Base-by-base conservation (phyloP, 2,113 vertebrate genomes). In the Zapus hudsonius region DNA sequence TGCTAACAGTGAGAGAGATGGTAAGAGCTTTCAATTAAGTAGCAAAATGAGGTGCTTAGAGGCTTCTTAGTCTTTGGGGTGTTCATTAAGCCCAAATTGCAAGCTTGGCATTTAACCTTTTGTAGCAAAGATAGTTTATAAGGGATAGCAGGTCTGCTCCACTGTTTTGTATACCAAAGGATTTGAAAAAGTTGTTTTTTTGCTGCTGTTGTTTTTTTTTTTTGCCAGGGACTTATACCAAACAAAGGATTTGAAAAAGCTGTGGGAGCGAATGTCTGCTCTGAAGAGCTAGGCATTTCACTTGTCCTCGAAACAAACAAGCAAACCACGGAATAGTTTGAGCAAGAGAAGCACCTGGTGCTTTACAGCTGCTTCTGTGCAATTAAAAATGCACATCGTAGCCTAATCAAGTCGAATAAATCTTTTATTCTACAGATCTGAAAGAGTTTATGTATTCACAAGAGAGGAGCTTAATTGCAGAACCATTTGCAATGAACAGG, bases 371-470 rank as follows among this genome's bases (percentile, higher is more conserved):
- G 93, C 40, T 90, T 69, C 87, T 94, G 87, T 61, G 92, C 96
- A 96, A 95, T 95, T 96, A 88, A 95, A 97, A 93, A 96, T 75
- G 67, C 73, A 70, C 47, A 87, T 79, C 69, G 27, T 44, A 87
- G 33, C 67, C 83, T 78, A 95, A 95, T 96, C 91, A 96, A 90
- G 83, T 74, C 78, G 57, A 76, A 67, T 89, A 87, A 15, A 89
- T 85, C 67, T 96, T 95, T 96, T 96, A 96, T 96, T 82, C 57
- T 92, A 36, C n/a, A 93, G 72, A 90, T 93, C 38, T 92, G 84
- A 94, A 92, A 84, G 88, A 89, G 69, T 96, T 92, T 92, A 69
- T 67, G 63, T 80, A 47, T 92, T 90, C 47, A 90, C 63, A 76
- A 70, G 70, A 74, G 91, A 88, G 74, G 33, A 11, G 25, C 57